A percentile compares a stretch with the other conserved stretches of the same genome.
Conservation (phyloP, 2,888 invertebrate genomes). For the Clepsis dumicolana region DNA sequence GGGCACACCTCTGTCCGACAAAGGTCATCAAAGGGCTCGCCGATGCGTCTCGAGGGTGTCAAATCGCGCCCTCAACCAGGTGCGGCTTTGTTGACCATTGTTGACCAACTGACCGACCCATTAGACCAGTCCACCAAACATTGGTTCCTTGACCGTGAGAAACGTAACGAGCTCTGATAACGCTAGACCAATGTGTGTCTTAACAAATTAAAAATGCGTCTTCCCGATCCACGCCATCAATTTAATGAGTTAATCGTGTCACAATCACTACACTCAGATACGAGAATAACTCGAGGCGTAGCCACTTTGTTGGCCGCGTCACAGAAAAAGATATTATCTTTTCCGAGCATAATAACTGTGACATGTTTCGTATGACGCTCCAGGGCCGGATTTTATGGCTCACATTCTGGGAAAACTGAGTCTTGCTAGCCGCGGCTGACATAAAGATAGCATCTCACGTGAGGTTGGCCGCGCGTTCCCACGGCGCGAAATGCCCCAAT, state of each 20-base stretch:
- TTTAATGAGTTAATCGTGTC: conserved; percentile 51
- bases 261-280: conserved; percentile 68
- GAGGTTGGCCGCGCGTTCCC: conserved; percentile 70
- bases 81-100: conserved; percentile 59
- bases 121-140: conserved; percentile 72
- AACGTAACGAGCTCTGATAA: conserved; percentile 62
- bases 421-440: conserved; percentile 66
- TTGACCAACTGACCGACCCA: conserved; percentile 76
- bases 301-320: conserved; percentile 71
- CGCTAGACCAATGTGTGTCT: conserved; percentile 37
- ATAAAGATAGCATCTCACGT: conserved; percentile 77
- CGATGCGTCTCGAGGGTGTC: conserved; percentile 76
- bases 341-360: conserved; percentile 85
- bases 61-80: conserved; percentile 74
- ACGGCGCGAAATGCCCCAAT: conserved; percentile 64
- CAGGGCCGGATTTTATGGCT: conserved; percentile 78
- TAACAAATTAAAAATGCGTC: conserved; percentile 36
- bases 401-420: conserved; percentile 79
- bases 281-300: conserved; percentile 65
- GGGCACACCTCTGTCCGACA: conserved; percentile 74
- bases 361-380: conserved; percentile 80
- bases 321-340: conserved; percentile 80
- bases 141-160: conserved; percentile 71
- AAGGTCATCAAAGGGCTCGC: conserved; percentile 72
- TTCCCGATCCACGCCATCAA: conserved; percentile 41